Conservation (phyloP, 1,140 invertebrate genomes). For the Microplitis mediator region DNA sequence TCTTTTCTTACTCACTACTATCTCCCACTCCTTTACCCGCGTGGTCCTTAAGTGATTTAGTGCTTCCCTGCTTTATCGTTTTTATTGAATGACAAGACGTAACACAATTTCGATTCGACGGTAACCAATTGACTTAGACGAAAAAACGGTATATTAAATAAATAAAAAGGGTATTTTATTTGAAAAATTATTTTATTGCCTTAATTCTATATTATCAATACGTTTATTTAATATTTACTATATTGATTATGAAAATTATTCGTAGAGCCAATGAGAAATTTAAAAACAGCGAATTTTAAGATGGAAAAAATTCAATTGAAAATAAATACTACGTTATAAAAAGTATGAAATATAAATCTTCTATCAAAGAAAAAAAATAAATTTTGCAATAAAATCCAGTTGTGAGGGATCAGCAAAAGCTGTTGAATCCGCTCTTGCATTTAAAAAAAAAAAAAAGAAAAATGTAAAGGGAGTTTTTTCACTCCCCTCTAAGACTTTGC, state of each 20-base stretch:
- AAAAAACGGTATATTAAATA: slow-evolving; percentile 34
- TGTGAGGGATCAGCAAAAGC: slow-evolving; percentile 52
- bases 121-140: slow-evolving; percentile 56
- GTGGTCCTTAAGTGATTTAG: slow-evolving; percentile 57
- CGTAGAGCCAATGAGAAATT: neutral
- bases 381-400: slow-evolving; percentile 35
- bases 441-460: neutral
- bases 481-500: slow-evolving; percentile 38
- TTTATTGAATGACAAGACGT: slow-evolving; percentile 56
- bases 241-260: too few relatives aligned
- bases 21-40: slow-evolving; percentile 26
- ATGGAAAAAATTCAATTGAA: neutral
- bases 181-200: neutral
- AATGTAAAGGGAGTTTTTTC: slow-evolving; percentile 27
- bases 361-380: neutral
- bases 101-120: slow-evolving; percentile 54
- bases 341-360: neutral
- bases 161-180: neutral
- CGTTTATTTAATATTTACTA: too few relatives aligned
- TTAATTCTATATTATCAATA: too few relatives aligned
- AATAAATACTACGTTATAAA: neutral
- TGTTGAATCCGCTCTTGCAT: slow-evolving; percentile 47
- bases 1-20: slow-evolving; percentile 22
- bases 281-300: neutral
- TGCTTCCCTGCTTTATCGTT: slow-evolving; percentile 52